A percentile compares a stretch with the other conserved stretches of the same genome.
These are phyloP conservation scores for Eurytoma californica DNA, from an alignment of 2,888 invertebrate species.

Conservation along the genomic window DNA sequence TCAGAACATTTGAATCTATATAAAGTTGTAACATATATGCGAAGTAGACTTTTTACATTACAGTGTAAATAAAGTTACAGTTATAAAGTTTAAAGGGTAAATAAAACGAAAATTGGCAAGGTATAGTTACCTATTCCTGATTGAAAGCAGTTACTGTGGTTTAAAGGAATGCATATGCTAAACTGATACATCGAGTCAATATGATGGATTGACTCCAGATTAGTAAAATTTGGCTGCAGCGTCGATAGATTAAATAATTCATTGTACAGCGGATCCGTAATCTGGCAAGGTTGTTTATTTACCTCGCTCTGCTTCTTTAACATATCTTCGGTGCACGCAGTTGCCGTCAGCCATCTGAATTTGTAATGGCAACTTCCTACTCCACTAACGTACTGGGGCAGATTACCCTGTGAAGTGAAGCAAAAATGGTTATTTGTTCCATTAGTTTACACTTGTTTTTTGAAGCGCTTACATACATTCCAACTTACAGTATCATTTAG, in stretches of 20 bases:
- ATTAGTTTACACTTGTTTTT: no score
- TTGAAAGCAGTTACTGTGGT: background rate
- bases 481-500: slow-evolving; percentile 15
- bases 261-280: slow-evolving; percentile 9
- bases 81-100: no score
- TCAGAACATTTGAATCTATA: no score
- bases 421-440: no score
- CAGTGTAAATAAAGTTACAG: no score
- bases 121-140: slow-evolving; percentile 6
- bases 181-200: background rate
- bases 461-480: no score
- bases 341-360: slow-evolving; percentile 24
- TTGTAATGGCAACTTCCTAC: slow-evolving; percentile 10
- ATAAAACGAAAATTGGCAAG: no score
- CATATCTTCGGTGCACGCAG: slow-evolving; percentile 30
- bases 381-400: slow-evolving; percentile 18
- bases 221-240: background rate
- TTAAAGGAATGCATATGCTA: slow-evolving; percentile 9
- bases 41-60: no score
- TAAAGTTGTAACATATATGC: no score
- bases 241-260: slow-evolving; percentile 18
- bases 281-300: background rate
- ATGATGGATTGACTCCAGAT: no score
- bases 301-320: background rate
- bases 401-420: background rate